Evolutionary conservation across 2,113 vertebrate species (phyloP), one percentile per base, ranked within the genome.

Genomic region (Pachypanchax playfairii): DNA sequence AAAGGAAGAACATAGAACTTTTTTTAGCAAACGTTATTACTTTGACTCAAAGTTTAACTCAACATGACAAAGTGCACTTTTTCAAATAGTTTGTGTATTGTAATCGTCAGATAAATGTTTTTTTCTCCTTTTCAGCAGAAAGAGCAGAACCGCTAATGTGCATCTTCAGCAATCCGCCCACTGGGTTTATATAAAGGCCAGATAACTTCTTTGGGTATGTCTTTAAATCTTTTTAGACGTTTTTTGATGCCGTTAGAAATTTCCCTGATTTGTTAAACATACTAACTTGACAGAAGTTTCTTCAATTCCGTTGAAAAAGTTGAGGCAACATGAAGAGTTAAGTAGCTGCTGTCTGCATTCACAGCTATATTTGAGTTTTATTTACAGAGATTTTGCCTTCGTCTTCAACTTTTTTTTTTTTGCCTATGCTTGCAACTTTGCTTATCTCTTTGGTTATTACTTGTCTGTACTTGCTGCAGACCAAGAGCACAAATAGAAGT

Each of bases 321-420:
- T 4, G 12, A 53, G 24, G 29, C 60, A 53, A 47, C 35, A n/a
- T 18, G 6, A 22, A 1, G 24, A 10, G 48, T 7, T 24, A 29
- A 6, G n/a, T 9, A 29, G 11, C 25, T 17, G 48, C 21, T 15
- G 29, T 21, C 28, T 53, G 8, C 21, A 15, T 31, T 48, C 4
- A 7, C 39, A 25, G 1, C 18, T 14, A 2, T 13, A 6, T 21
- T 28, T 46, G 29, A 18, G 15, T 31, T 36, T 35, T 35, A 26
- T 50, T 17, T 41, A 14, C 59, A 39, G 39, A 8, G 6, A 0
- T 21, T 12, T 12, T 1, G 7, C 14, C 18, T 26, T 36, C 0
- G 15, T 31, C 17, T 1, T 18, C 3, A 13, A 15, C 17, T 21
- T 39, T 62, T 62, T 62, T 60, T 57, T 46, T 47, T 63, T n/a